Percentiles rank a stretch among this genome's conserved stretches.
phyloP scores from a whole-genome alignment of 2,113 vertebrate species.

The Copsychus sechellarum region DNA sequence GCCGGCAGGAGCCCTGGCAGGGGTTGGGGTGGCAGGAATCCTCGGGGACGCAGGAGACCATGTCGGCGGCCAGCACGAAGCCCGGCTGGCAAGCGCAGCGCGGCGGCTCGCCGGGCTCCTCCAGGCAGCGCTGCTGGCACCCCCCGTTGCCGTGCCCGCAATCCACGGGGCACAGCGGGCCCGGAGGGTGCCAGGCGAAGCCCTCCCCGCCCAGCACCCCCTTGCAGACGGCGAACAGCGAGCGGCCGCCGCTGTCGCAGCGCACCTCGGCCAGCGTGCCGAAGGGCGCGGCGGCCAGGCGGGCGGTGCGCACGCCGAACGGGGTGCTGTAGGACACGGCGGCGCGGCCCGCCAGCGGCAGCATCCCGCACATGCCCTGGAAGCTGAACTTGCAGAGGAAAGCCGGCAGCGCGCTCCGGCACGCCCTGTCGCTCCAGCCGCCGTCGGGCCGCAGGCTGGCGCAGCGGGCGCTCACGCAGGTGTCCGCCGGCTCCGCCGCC shows the following conservation, averaged over 20 bases:
- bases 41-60: constrained; percentile 58
- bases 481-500: constrained; percentile 41
- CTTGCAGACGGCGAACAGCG: constrained; percentile 49
- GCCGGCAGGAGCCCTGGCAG: constrained; percentile 28
- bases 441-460: constrained; percentile 23
- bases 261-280: constrained; percentile 58
- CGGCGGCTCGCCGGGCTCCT: background rate
- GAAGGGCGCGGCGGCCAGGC: constrained; percentile 64
- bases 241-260: background rate
- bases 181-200: constrained; percentile 65
- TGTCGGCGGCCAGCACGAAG: constrained; percentile 63
- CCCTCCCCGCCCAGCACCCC: background rate
- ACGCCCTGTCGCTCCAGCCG: constrained; percentile 56
- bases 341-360: constrained; percentile 65
- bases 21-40: constrained; percentile 67
- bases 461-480: constrained; percentile 70
- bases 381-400: constrained; percentile 82
- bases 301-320: constrained; percentile 56
- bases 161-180: constrained; percentile 54
- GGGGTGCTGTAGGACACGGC: constrained; percentile 66
- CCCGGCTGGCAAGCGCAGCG: constrained; percentile 69
- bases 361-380: constrained; percentile 73
- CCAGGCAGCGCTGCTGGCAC: constrained; percentile 74
- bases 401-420: constrained; percentile 14
- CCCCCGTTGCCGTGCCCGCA: constrained; percentile 71